Base-by-base conservation (phyloP, 1,140 invertebrate genomes). In the Bombus breviceps region DNA sequence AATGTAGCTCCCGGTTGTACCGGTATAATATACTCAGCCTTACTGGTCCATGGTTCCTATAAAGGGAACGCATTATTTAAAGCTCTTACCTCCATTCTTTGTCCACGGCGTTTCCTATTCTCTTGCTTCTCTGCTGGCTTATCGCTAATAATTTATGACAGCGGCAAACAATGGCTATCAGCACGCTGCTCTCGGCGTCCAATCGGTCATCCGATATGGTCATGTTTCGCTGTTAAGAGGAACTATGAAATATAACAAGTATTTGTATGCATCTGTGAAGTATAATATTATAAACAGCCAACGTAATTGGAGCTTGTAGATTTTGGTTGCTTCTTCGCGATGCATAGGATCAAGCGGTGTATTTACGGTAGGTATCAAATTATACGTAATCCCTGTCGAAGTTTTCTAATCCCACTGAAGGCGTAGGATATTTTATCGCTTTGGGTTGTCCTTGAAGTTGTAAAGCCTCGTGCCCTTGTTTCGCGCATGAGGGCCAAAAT, bases 21-120 rank as follows among this genome's bases (percentile, higher is more conserved):
- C 84, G 66, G 86, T 83, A 83, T 91, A 91, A 92, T 90, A 89
- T 91, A 92, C 91, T 91, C 87, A 83, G 53, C 82, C 81, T 62
- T 62, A 71, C 71, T 53, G 74, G 74, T 83, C 83, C 83, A 85
- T 75, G 86, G 74, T 88, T 80, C 78, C 91, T 88, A 90, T 89
- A 91, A 92, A 92, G 89, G 88, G 86, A 85, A 91, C 91, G 91
- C 89, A 92, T 93, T 93, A 93, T 92, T 93, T 92, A 92, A 92
- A 91, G 85, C 89, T 91, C 88, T 92, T 92, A 89, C 86, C 88
- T 83, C 90, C 83, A 91, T 90, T 92, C 91, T 92, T 92, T 88
- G 91, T 90, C 88, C 88, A 87, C 83, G 83, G 87, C 83, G 88
- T 92, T 92, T 90, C 87, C 90, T 86, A 91, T 91, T 91, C 90